Base-by-base conservation (phyloP, 1,140 invertebrate genomes). In the Drepana arcuata region DNA sequence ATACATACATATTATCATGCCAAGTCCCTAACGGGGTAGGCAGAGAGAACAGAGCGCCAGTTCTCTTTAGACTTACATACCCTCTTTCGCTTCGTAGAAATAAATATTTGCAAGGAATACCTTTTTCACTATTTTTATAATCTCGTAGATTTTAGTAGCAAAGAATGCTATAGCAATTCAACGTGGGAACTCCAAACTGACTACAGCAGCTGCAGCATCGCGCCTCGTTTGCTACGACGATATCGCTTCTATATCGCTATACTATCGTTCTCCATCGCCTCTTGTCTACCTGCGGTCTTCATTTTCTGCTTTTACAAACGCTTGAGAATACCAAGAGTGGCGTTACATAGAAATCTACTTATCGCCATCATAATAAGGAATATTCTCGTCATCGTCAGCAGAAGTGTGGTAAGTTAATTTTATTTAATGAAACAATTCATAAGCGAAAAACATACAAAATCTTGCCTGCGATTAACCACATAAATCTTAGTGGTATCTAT, bases 281-380 rank as follows among this genome's bases (percentile, higher is more conserved):
- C 83, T n/a, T 81, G 78, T 23, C 28, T 86, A n/a, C 87, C 87
- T 1, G 85, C 86, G 1, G 65, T 87, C 4, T 48, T 83, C 16
- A 80, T 88, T 6, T 86, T 87, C 51, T 68, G 83, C 35, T 64
- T 66, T 41, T 87, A 85, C 47, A 78, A 74, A 24, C 55, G 79
- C 15, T 63, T 88, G 14, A 56, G 84, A 7, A 70, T 80, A 5
- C 74, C 71, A 1, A 65, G 85, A 26, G 69, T 87, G 0, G 72
- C 75, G 2, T 50, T 88, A n/a, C 85, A 88, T 39, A 67, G 87
- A 24, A 88, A 87, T 56, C 48, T 88, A 2, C 58, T 88, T 2
- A 78, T 86, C 2, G 78, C 83, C 4, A 85, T 88, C n/a, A 58
- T 86, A 1, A 12, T 86, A 0, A 79, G 85, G 29, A 88, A 87